A percentile compares a stretch with the other conserved stretches of the same genome.
These are phyloP conservation scores for Eulemur rufifrons DNA, from an alignment of 2,113 vertebrate species.

Conservation along the genomic window DNA sequence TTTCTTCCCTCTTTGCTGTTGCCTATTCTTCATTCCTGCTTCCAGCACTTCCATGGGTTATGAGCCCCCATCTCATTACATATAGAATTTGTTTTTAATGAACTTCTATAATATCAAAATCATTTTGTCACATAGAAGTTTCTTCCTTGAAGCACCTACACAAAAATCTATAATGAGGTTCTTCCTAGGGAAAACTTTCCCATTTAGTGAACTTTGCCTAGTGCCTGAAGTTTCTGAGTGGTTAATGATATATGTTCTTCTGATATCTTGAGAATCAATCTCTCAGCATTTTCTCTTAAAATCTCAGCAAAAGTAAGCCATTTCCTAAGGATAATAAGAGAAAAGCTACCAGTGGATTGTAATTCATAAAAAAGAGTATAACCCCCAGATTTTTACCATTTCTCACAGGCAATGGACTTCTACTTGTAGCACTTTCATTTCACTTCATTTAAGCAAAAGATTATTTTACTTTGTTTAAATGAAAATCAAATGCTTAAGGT, in stretches of 20 bases:
- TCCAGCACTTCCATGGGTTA: neutral
- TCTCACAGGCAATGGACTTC: constrained; percentile 10
- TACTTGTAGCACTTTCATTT: neutral
- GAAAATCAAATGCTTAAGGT: neutral
- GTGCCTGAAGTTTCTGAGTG: constrained; percentile 38
- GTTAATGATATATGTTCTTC: constrained; percentile 49
- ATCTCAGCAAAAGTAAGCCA: constrained; percentile 52
- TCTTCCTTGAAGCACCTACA: constrained; percentile 46
- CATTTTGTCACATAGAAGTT: neutral
- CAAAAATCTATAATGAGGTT: constrained; percentile 50
- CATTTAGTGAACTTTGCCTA: constrained; percentile 37
- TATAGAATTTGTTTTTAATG: constrained; percentile 45
- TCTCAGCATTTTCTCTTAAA: constrained; percentile 53
- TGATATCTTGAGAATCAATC: constrained; percentile 49
- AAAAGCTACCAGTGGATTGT: neutral
- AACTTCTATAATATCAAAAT: constrained; percentile 47
- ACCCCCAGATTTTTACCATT: neutral
- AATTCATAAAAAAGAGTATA: neutral
- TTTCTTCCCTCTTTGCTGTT: neutral
- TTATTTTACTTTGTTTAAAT: constrained; percentile 20
- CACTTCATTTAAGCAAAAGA: neutral
- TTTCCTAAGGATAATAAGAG: constrained; percentile 53
- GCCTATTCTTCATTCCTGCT: neutral
- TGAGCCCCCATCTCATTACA: constrained; percentile 40
- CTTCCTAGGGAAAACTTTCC: constrained; percentile 45